Base-by-base conservation (phyloP, 2,113 vertebrate species). In the Rhombomys opimus region DNA sequence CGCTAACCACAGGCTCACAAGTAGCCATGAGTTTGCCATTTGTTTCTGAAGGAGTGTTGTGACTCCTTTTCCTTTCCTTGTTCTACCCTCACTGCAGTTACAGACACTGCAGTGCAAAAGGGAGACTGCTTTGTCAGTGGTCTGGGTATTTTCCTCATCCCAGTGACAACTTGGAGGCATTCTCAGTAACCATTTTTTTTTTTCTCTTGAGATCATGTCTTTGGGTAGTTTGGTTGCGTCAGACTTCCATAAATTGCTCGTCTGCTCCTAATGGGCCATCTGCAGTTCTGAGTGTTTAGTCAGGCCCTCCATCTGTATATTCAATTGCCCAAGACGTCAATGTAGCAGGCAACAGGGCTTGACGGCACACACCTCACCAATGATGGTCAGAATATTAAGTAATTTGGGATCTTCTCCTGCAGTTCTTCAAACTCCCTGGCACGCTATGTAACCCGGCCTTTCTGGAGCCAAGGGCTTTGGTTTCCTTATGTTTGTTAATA, bases 231-330 rank as follows among this genome's bases (percentile, higher is more conserved):
- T 59, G 63, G 9, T 70, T 94, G 52, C 90, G 46, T 93, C 46
- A 63, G 8, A 63, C 85, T 90, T 95, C 90, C 54, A 72, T 81
- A 93, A 91, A 50, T 95, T 52, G 50, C 41, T 25, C 13, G 52
- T 57, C 59, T 93, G 65, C 89, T 81, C 3, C 11, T 93, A 88
- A 92, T 41, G 59, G 77, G 14, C 61, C 92, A 87, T 77, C 75
- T 94, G 80, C 27, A 63, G 17, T 59, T 35, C 13, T 54, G 23
- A 86, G 46, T 85, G 32, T 90, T 90, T 13, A 23, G 52, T 50
- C 52, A 63, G 68, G 78, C 65, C 30, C 41, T 88, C 52, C 65
- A 91, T 59, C 35, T 57, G 14, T 80, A 18, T 52, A 82, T 78
- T 75, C 32, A 94, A 89, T 82, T 57, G 78, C 46, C 75, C 25